phyloP scores from a whole-genome alignment of 2,888 invertebrate species.

The Apamea epomidion region DNA sequence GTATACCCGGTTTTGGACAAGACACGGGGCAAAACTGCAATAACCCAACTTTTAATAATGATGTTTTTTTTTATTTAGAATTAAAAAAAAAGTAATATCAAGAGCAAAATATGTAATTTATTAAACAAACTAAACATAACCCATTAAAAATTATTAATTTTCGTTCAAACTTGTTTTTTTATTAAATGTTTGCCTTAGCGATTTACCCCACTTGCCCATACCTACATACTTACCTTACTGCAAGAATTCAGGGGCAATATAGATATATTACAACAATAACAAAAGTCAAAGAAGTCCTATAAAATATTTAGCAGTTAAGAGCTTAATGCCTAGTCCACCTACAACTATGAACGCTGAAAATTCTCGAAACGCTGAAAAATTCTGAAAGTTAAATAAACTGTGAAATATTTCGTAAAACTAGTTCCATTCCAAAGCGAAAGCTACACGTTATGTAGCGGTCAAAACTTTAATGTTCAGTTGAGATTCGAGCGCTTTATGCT shows the following conservation, averaged over 20 bases:
- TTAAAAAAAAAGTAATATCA: neutral
- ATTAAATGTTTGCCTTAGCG: neutral
- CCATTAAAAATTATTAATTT: neutral
- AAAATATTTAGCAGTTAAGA: slow-evolving; percentile 14
- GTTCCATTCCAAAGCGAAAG: slow-evolving; percentile 40
- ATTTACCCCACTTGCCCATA: neutral
- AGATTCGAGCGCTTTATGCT: slow-evolving; percentile 40
- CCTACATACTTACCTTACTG: neutral
- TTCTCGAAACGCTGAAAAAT: slow-evolving; percentile 31
- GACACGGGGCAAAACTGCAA: neutral
- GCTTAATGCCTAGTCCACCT: neutral
- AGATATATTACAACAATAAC: neutral
- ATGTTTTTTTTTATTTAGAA: too few species aligned
- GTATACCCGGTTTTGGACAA: neutral
- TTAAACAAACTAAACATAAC: neutral
- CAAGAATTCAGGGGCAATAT: neutral
- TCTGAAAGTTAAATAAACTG: slow-evolving; percentile 52
- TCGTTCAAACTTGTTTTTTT: neutral
- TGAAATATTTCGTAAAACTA: slow-evolving; percentile 54
- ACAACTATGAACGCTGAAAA: slow-evolving; percentile 35
- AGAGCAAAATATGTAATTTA: neutral
- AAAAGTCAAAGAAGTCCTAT: neutral
- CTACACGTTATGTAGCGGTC: slow-evolving; percentile 51
- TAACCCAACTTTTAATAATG: neutral
- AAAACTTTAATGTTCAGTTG: slow-evolving; percentile 44